Percentiles rank a stretch among this genome's conserved stretches.
phyloP scores from a whole-genome alignment of 2,797 vertebrate genomes.

The Lepus townsendii region DNA sequence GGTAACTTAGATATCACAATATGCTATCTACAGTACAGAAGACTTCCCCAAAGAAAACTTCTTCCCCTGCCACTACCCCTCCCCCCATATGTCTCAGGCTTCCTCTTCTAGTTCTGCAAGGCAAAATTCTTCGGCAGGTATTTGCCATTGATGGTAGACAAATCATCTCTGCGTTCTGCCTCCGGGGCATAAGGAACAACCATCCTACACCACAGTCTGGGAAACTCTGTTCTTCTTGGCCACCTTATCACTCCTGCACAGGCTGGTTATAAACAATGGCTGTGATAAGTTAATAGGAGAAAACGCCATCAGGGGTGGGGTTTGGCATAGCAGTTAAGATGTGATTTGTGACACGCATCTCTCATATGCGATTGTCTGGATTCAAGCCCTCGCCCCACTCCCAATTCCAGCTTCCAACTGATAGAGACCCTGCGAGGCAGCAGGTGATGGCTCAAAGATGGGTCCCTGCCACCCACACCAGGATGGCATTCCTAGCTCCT shows the following conservation, averaged over 20 bases:
- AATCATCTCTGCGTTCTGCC: background rate
- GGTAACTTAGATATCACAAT: conserved; percentile 10
- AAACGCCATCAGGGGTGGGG: background rate
- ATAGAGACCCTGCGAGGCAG: too few species aligned
- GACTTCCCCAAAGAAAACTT: conserved; percentile 16
- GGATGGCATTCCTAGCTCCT: too few species aligned
- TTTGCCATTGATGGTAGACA: background rate
- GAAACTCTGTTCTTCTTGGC: conserved; percentile 19
- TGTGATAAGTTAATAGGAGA: background rate
- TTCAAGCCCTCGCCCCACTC: too few species aligned
- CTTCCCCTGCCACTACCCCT: too few species aligned
- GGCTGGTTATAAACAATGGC: background rate
- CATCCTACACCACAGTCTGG: background rate
- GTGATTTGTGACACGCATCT: too few species aligned
- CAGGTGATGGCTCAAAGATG: too few species aligned
- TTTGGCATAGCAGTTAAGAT: too few species aligned
- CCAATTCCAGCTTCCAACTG: too few species aligned
- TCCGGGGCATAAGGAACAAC: background rate
- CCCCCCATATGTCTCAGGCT: background rate
- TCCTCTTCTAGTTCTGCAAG: conserved; percentile 5
- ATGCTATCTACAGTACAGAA: background rate
- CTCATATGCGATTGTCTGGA: too few species aligned
- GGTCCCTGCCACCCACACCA: too few species aligned
- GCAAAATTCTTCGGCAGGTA: conserved; percentile 34
- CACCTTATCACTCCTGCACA: conserved; percentile 36